Evolutionary conservation across 2,797 vertebrate genomes (phyloP).

Genomic region (Oreonectes daqikongensis): DNA sequence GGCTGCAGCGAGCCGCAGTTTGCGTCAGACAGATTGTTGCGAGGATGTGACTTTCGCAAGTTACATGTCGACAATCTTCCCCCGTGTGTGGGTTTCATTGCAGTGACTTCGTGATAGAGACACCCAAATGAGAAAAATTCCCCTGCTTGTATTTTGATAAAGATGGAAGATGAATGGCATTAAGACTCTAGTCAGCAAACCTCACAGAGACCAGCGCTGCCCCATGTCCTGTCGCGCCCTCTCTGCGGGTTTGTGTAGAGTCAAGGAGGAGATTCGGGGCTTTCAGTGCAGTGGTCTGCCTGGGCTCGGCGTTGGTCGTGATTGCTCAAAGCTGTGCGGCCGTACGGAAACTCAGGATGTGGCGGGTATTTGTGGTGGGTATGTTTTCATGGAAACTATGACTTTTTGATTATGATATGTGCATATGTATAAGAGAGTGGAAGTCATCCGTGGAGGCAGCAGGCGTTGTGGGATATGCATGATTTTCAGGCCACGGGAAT

Average conservation of each 20-base stretch:
- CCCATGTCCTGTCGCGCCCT: constrained; percentile 37
- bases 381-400: constrained; percentile 62
- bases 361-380: constrained; percentile 56
- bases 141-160: constrained; percentile 14
- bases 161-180: constrained; percentile 29
- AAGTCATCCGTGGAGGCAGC: constrained; percentile 47
- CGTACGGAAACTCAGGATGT: constrained; percentile 57
- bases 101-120: constrained; percentile 14
- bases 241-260: constrained; percentile 44
- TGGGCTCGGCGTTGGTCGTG: constrained; percentile 41
- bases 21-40: constrained; percentile 19
- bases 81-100: not conserved
- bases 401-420: constrained; percentile 59
- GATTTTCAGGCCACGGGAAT: constrained; percentile 54
- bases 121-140: constrained; percentile 7
- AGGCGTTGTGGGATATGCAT: constrained; percentile 49
- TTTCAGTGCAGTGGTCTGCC: constrained; percentile 28
- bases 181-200: constrained; percentile 42
- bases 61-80: constrained; percentile 17
- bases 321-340: constrained; percentile 54
- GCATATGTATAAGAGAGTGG: constrained; percentile 55
- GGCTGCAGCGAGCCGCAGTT: not conserved
- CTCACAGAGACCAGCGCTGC: constrained; percentile 36
- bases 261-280: constrained; percentile 29
- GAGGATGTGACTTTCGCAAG: constrained; percentile 28